A percentile compares a stretch with the other conserved stretches of the same genome.
Conservation (phyloP, 2,113 vertebrate genomes). For the Tetraodon nigroviridis region DNA sequence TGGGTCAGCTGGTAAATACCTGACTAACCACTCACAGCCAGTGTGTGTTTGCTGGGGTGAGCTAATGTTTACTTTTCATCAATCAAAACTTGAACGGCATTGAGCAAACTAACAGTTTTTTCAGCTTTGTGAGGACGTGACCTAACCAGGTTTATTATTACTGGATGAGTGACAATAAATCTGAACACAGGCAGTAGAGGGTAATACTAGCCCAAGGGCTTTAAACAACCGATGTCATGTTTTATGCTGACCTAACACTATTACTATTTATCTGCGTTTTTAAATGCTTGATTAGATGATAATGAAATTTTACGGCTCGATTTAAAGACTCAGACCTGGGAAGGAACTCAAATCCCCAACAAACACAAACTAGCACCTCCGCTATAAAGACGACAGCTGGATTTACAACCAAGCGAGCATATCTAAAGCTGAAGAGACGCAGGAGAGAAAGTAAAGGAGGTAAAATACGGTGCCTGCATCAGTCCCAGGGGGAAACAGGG, state of each 20-base stretch:
- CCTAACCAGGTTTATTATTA: no score
- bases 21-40: conserved; percentile 43
- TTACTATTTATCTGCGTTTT: conserved; percentile 5
- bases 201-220: not conserved
- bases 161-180: no score
- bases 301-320: not conserved
- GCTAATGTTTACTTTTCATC: conserved; percentile 32
- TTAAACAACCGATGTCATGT: not conserved
- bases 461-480: not conserved
- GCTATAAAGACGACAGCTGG: not conserved
- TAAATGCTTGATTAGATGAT: conserved; percentile 5
- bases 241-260: not conserved
- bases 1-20: conserved; percentile 8
- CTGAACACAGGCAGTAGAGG: no score
- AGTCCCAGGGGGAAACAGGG: not conserved
- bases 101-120: no score
- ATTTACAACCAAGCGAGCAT: not conserved
- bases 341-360: not conserved
- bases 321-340: not conserved
- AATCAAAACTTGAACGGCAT: conserved; percentile 17
- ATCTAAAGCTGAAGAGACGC: not conserved
- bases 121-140: no score
- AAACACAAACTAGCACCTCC: conserved; percentile 1
- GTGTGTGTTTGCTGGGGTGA: conserved; percentile 47
- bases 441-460: not conserved